Conservation (phyloP, 2,113 vertebrate species). For the Cynopterus brachyotis region DNA sequence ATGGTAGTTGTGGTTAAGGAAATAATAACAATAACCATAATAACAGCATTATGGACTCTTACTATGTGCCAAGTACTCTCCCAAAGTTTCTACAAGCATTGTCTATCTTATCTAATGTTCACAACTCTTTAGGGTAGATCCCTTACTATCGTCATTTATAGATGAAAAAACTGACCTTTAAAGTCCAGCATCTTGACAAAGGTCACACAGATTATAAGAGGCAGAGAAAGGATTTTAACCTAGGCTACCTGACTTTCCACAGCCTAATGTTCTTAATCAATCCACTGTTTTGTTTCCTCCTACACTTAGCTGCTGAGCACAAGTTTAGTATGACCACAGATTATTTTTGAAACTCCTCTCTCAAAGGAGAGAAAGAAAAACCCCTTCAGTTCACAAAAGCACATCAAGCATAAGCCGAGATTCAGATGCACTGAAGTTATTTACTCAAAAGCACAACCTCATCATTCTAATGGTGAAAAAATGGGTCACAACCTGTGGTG, state of each 20-base stretch:
- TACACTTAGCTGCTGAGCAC: neutral
- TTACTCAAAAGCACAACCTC: neutral
- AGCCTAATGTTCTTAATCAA: neutral
- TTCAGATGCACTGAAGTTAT: neutral
- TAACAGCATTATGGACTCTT: neutral
- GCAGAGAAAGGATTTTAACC: neutral
- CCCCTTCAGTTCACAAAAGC: neutral
- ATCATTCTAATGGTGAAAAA: neutral
- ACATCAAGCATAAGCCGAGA: neutral
- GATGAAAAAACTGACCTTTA: constrained; percentile 6
- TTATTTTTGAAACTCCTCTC: constrained; percentile 44
- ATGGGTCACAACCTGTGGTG: neutral
- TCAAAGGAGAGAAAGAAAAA: neutral
- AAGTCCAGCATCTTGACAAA: neutral
- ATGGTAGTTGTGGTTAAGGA: neutral
- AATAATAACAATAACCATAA: neutral
- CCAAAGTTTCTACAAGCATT: neutral
- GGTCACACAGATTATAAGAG: neutral
- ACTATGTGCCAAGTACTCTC: neutral
- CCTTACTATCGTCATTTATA: neutral
- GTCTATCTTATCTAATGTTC: neutral
- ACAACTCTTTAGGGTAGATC: neutral
- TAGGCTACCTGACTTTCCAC: neutral
- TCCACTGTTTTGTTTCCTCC: neutral
- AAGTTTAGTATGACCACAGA: neutral